These are phyloP conservation scores for Drosophila obscura DNA, from an alignment of 1,140 invertebrate genomes.

Conservation along the genomic window DNA sequence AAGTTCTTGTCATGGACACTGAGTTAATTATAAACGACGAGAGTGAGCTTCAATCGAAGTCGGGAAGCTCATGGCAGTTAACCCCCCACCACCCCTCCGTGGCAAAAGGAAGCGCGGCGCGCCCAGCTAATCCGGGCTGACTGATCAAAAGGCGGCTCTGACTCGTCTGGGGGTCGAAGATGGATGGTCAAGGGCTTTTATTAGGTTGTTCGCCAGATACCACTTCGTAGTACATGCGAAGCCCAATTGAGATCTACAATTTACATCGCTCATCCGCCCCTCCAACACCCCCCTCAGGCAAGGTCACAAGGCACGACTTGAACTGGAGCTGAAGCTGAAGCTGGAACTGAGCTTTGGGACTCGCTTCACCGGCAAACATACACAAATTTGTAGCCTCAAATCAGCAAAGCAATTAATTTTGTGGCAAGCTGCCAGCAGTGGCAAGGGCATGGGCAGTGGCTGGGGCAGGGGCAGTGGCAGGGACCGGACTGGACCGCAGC, in stretches of 20 bases:
- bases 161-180: conserved; percentile 17
- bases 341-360: not conserved
- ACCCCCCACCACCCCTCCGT: not conserved
- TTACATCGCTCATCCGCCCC: not conserved
- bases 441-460: no score
- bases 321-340: no score
- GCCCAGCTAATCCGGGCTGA: conserved; percentile 68
- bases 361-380: conserved; percentile 17
- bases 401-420: conserved; percentile 77
- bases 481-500: not conserved
- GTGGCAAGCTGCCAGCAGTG: conserved; percentile 18
- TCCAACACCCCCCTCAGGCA: no score
- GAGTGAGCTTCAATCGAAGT: conserved; percentile 58
- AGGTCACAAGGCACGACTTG: no score
- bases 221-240: conserved; percentile 33
- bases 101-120: conserved; percentile 57
- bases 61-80: not conserved
- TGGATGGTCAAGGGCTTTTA: conserved; percentile 49
- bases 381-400: conserved; percentile 50
- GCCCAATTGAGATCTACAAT: conserved; percentile 42
- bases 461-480: no score
- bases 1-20: conserved; percentile 51
- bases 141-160: conserved; percentile 71
- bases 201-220: conserved; percentile 31
- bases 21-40: conserved; percentile 81